Conservation (phyloP, 2,888 invertebrate genomes). For the Lepidonotus clava region DNA sequence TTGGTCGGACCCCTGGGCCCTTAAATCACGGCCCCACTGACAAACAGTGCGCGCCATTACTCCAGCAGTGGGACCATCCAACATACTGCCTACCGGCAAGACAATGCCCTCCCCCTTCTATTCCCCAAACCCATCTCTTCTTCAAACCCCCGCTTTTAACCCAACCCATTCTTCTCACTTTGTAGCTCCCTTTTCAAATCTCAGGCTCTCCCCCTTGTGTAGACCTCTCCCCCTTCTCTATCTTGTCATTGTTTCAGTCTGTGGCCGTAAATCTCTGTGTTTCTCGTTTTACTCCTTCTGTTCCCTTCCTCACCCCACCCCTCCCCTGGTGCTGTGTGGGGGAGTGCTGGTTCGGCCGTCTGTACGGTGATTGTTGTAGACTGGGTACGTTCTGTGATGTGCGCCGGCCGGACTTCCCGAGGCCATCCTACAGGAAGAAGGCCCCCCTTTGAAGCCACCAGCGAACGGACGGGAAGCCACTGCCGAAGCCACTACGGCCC, state of each 20-base stretch:
- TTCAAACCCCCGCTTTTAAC: too few species aligned
- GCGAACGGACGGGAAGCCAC: slow-evolving; percentile 2
- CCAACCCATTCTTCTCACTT: background rate
- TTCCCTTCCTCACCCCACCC: background rate
- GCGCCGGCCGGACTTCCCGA: background rate
- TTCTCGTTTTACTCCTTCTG: background rate
- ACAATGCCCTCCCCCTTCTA: background rate
- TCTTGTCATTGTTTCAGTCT: background rate
- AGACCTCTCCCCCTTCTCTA: background rate
- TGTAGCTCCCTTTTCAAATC: slow-evolving; percentile 2
- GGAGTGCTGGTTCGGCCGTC: background rate
- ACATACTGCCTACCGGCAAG: background rate
- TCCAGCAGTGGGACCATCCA: background rate
- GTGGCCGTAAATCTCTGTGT: background rate
- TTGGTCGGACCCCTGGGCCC: slow-evolving; percentile 26
- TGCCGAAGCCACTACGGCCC: slow-evolving; percentile 10
- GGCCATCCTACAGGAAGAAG: slow-evolving; percentile 2
- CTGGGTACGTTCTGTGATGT: slow-evolving; percentile 6
- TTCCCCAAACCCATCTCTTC: background rate
- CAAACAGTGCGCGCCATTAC: background rate
- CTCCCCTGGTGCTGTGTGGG: background rate
- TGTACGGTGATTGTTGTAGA: slow-evolving; percentile 6
- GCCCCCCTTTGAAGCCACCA: slow-evolving; percentile 18
- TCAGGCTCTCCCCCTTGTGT: background rate
- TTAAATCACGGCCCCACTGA: slow-evolving; percentile 20